Percentiles rank a stretch among this genome's conserved stretches.
phyloP scores from a whole-genome alignment of 2,113 vertebrate genomes.

The Poecilia latipinna region DNA sequence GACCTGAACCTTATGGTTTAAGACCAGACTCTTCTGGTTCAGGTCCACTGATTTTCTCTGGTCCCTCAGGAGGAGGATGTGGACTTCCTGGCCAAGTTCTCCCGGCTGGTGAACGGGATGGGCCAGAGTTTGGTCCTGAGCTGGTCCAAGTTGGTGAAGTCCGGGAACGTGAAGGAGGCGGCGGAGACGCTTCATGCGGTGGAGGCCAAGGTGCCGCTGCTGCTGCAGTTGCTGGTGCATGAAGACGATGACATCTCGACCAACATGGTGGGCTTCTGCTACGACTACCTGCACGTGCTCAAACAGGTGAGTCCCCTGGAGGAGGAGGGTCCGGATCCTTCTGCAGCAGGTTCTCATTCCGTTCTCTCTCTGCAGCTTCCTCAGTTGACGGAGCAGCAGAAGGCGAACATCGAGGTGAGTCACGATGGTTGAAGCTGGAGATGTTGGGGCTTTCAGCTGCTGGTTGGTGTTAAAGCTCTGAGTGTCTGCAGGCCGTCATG shows the following conservation, averaged over 20 bases:
- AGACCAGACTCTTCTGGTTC: not conserved
- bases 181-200: conserved; percentile 88
- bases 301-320: conserved; percentile 86
- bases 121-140: conserved; percentile 97
- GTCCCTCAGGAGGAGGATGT: conserved; percentile 92
- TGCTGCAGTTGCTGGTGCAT: conserved; percentile 92
- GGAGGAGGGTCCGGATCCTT: not conserved
- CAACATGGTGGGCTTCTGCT: conserved; percentile 96
- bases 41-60: not conserved
- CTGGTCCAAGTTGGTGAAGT: conserved; percentile 93
- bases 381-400: conserved; percentile 91
- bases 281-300: conserved; percentile 96
- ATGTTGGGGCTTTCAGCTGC: not conserved
- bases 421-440: not conserved
- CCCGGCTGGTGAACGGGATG: conserved; percentile 96
- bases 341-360: not conserved
- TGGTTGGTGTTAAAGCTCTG: not conserved
- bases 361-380: conserved; percentile 81
- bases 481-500: conserved; percentile 88
- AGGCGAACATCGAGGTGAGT: conserved; percentile 90
- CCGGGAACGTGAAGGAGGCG: conserved; percentile 85
- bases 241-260: conserved; percentile 98
- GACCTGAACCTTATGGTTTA: too few species aligned
- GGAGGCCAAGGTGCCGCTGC: conserved; percentile 92
- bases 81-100: conserved; percentile 98